Percentiles rank a stretch among this genome's conserved stretches.
phyloP scores from a whole-genome alignment of 1,140 invertebrate genomes.

The Augochlora pura region DNA sequence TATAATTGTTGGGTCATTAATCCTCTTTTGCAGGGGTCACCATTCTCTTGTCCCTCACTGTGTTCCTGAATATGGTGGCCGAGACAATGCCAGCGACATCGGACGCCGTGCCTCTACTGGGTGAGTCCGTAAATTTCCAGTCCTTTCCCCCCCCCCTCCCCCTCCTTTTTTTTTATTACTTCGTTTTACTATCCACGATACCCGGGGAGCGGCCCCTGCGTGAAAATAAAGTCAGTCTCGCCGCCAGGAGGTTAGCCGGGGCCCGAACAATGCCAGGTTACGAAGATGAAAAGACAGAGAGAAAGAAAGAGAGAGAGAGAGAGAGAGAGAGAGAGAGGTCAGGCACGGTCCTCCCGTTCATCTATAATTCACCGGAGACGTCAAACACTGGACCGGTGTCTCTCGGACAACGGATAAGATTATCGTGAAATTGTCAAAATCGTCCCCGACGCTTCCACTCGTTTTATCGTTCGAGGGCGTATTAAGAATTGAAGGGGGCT shows the following conservation, averaged over 20 bases:
- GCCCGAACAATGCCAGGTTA: constrained; percentile 2
- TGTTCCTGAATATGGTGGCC: constrained; percentile 93
- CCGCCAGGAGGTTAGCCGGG: neutral
- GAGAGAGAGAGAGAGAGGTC: too few relatives aligned
- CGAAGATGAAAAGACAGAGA: neutral
- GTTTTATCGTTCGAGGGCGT: neutral
- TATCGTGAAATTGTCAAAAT: neutral
- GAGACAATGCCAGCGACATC: constrained; percentile 92
- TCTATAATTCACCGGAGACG: constrained; percentile 19
- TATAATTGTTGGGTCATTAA: constrained; percentile 51
- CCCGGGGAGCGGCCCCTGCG: neutral
- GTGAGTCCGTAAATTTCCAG: constrained; percentile 77
- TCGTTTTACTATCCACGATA: neutral
- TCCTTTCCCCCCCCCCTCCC: too few relatives aligned
- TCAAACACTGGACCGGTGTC: neutral
- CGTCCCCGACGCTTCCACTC: neutral
- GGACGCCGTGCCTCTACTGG: constrained; percentile 91
- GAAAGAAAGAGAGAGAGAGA: too few relatives aligned
- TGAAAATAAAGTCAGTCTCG: neutral
- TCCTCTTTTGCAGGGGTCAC: constrained; percentile 86
- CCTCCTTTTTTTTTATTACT: neutral
- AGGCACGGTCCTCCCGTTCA: neutral
- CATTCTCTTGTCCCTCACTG: constrained; percentile 93
- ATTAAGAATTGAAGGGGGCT: neutral
- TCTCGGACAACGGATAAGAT: neutral